Evolutionary conservation across 2,797 vertebrate species (phyloP).

Genomic region (Anguilla pacifica): DNA sequence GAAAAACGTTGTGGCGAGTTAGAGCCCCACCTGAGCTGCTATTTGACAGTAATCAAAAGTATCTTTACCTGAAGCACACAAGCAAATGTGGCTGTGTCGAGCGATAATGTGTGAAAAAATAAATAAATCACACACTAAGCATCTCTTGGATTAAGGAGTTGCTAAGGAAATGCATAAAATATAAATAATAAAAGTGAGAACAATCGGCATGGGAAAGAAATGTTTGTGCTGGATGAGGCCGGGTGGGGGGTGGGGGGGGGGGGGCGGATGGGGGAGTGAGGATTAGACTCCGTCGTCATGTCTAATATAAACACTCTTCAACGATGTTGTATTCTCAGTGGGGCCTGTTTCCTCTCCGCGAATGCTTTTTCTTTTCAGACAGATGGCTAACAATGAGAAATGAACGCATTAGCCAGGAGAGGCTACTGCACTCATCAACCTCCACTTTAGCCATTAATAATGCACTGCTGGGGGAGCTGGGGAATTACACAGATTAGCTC

Average conservation of each 20-base stretch:
- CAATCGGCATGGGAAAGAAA: conserved; percentile 23
- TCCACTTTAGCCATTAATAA: conserved; percentile 69
- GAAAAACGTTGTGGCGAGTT: neutral
- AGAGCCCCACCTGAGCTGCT: neutral
- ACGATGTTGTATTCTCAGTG: conserved; percentile 29
- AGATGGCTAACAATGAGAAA: conserved; percentile 68
- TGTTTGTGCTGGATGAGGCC: neutral
- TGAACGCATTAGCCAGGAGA: conserved; percentile 66
- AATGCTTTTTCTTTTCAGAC: conserved; percentile 34
- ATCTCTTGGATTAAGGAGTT: neutral
- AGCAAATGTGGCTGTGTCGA: neutral
- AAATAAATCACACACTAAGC: neutral
- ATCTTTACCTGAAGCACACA: neutral
- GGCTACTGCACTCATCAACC: conserved; percentile 62
- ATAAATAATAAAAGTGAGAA: neutral
- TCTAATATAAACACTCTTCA: conserved; percentile 32
- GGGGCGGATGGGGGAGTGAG: neutral
- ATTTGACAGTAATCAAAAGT: neutral
- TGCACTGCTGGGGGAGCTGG: conserved; percentile 63
- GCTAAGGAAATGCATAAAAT: neutral
- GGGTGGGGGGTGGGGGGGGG: neutral
- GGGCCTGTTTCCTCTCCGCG: conserved; percentile 23
- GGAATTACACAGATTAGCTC: conserved; percentile 64
- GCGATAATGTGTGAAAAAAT: neutral
- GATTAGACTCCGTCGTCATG: neutral